Percentiles rank a stretch among this genome's conserved stretches.
These are phyloP conservation scores for Aphis gossypii DNA, from an alignment of 1,140 invertebrate species.

Conservation along the genomic window DNA sequence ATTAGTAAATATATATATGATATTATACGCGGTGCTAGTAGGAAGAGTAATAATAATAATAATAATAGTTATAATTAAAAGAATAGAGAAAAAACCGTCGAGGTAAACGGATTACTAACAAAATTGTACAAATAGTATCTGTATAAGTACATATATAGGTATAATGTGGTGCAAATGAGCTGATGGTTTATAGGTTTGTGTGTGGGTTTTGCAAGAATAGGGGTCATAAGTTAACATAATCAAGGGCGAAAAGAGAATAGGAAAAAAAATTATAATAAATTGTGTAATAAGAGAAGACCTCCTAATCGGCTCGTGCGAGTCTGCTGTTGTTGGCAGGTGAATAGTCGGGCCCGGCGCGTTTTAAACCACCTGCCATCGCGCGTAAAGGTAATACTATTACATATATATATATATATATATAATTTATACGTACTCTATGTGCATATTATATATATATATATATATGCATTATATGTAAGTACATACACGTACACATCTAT, in stretches of 20 bases:
- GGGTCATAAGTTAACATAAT: constrained; percentile 16
- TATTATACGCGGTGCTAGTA: background rate
- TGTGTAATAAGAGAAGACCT: constrained; percentile 13
- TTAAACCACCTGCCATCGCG: constrained; percentile 33
- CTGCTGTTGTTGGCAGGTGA: constrained; percentile 37
- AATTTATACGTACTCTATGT: background rate
- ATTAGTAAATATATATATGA: background rate
- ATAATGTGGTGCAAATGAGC: background rate
- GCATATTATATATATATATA: background rate
- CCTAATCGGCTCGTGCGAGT: constrained; percentile 14
- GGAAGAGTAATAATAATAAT: background rate
- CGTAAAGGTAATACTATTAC: constrained; percentile 5
- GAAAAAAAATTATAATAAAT: constrained; percentile 23
- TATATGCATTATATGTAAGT: background rate
- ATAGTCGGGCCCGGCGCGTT: constrained; percentile 19
- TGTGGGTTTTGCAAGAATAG: constrained; percentile 14
- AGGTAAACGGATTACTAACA: background rate
- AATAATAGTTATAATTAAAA: background rate
- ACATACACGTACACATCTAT: background rate
- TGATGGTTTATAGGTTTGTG: background rate
- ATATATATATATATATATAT: background rate
- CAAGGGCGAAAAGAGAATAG: constrained; percentile 10
- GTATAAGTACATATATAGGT: background rate
- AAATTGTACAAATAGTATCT: background rate
- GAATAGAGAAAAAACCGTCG: background rate